Evolutionary conservation across 2,888 invertebrate genomes (phyloP), one percentile per base, ranked within the genome.

Genomic region (Heterodera filipjevi): DNA sequence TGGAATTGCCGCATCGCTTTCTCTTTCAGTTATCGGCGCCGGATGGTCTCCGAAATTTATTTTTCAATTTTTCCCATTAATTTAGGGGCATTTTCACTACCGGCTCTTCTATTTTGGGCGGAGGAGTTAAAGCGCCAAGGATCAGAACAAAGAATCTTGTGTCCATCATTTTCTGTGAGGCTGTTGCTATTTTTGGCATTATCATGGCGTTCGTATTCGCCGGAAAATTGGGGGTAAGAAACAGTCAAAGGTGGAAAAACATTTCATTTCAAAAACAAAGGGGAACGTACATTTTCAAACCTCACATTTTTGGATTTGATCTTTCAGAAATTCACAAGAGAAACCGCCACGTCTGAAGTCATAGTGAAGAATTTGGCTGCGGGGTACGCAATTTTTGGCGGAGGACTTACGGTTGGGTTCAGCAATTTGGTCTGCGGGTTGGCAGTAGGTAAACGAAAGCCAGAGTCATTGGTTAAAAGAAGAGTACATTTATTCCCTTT

Each of bases 61-160:
- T 27, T 59, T 59, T 59, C 6, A 22, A 6, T 22, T 14, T n/a
- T 53, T 19, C 6, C 22, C 22, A 19, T 53, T 3, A 12, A 22
- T 53, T 30, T 89, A 93, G 93, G 89, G 99, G 99, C 77, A 99
- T 99, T 89, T 95, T 95, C 91, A 96, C 96, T 59, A 96, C 95
- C 6, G 98, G 98, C 81, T 93, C 94, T 77, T 95, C 95, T 90
- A 98, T 98, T 90, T 92, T 97, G 81, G 99, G 99, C 80, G 98
- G 95, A 82, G 99, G 98, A 90, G 97, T 99, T n/a, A 97, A 97
- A 91, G 95, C 97, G 53, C 99, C 99, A 16, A 92, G 98, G 89
- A 99, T 99, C 90, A 95, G 96, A 91, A 99, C 99, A 79, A 99
- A 99, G 91, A 99, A 99, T 91, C 93, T 99, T 90, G 96, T 99